Conservation (phyloP, 2,113 vertebrate species). For the Cisticola juncidis region DNA sequence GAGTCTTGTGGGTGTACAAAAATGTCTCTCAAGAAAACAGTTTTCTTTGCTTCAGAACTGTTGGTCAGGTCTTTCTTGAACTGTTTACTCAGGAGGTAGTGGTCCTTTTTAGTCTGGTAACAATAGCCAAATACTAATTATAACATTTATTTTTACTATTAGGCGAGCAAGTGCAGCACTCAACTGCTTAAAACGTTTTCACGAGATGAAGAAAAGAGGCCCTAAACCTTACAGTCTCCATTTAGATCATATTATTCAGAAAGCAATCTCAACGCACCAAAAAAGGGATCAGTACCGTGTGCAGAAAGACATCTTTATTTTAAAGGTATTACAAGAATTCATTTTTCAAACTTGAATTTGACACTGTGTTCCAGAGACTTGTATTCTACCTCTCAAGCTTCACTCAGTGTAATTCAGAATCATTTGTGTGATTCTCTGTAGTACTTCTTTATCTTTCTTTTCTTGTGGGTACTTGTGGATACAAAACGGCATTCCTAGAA, state of each 20-base stretch:
- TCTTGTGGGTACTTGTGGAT: not conserved
- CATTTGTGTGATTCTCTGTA: not conserved
- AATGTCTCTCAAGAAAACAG: not conserved
- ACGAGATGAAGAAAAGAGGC: conserved; percentile 96
- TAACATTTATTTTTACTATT: not conserved
- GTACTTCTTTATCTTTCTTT: not conserved
- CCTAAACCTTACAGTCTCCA: conserved; percentile 95
- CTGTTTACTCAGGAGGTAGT: not conserved
- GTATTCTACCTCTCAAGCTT: fast-evolving
- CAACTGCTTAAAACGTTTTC: conserved; percentile 94
- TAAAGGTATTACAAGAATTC: conserved; percentile 78
- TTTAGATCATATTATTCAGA: conserved; percentile 95
- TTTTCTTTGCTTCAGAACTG: not conserved
- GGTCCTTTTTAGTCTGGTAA: not conserved
- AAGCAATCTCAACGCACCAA: conserved; percentile 84
- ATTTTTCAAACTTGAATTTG: not conserved
- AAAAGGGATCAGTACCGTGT: conserved; percentile 89
- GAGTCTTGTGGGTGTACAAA: not conserved
- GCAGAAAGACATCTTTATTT: conserved; percentile 92
- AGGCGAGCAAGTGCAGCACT: conserved; percentile 94
- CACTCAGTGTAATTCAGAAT: not conserved
- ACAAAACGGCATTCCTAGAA: not conserved
- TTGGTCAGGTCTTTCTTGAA: not conserved
- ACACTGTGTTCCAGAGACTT: not conserved
- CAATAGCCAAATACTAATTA: not conserved